These are phyloP conservation scores for Lophius americanus DNA, from an alignment of 2,797 vertebrate species.

Conservation along the genomic window DNA sequence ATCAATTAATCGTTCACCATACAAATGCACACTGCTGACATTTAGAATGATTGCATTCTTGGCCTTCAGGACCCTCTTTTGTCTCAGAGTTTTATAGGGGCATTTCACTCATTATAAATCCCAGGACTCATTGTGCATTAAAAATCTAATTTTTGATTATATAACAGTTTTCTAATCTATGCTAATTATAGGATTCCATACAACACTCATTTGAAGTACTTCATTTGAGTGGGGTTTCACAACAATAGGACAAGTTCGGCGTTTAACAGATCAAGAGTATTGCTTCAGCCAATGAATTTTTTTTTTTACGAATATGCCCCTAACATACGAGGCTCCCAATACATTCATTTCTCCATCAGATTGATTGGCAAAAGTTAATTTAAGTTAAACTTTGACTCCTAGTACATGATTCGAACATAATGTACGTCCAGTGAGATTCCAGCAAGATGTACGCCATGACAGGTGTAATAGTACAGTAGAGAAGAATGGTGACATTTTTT, in stretches of 20 bases:
- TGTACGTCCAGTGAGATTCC: neutral
- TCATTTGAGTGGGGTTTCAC: neutral
- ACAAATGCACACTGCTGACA: constrained; percentile 55
- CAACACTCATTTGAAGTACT: neutral
- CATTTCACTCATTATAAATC: constrained; percentile 38
- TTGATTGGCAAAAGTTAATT: neutral
- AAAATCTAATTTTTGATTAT: neutral
- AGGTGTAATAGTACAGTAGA: neutral
- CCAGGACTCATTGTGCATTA: neutral
- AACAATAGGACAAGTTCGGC: neutral
- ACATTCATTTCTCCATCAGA: neutral
- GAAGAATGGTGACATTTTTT: neutral
- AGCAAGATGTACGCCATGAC: neutral
- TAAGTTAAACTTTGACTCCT: constrained; percentile 1
- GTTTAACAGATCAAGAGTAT: neutral
- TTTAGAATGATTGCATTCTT: constrained; percentile 48
- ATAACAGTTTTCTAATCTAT: neutral
- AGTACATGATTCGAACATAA: neutral
- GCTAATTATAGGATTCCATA: neutral
- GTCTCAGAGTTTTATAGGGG: constrained; percentile 28
- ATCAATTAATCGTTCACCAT: constrained; percentile 63
- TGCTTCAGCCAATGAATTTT: neutral
- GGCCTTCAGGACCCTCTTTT: constrained; percentile 48
- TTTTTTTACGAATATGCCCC: too few relatives aligned
- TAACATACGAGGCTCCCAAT: too few relatives aligned